Percentiles rank a stretch among this genome's conserved stretches.
These are phyloP conservation scores for Salvator merianae DNA, from an alignment of 2,113 vertebrate species.

Conservation along the genomic window DNA sequence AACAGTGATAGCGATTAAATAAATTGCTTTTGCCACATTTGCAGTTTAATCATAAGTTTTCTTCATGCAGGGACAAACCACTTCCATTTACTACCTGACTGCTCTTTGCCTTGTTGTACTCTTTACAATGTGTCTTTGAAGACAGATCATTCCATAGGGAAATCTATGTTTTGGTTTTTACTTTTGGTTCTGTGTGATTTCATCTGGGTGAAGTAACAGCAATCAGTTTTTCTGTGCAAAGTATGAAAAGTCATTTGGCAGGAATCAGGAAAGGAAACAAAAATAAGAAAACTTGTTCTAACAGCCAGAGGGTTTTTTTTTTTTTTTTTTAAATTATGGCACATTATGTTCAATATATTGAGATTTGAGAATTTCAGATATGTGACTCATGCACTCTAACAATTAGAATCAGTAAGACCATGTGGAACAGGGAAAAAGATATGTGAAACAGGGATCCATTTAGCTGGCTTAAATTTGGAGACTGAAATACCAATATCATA, in stretches of 20 bases:
- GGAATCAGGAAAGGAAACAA: neutral
- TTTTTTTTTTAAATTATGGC: too few species aligned
- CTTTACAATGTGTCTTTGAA: neutral
- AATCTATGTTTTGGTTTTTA: slow-evolving; percentile 10
- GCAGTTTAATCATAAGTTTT: neutral
- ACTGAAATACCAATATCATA: too few species aligned
- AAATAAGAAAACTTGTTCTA: neutral
- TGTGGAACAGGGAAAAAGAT: neutral
- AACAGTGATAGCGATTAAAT: neutral
- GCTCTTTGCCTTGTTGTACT: neutral
- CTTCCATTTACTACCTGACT: neutral
- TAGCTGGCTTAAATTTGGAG: too few species aligned
- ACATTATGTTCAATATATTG: neutral
- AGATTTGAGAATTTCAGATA: neutral
- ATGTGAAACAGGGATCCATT: neutral
- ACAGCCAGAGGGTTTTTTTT: neutral
- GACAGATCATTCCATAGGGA: neutral
- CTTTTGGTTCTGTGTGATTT: slow-evolving; percentile 16
- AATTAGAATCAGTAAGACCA: neutral
- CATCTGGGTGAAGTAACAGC: neutral
- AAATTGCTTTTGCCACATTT: neutral
- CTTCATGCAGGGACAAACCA: accelerated
- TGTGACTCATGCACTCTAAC: neutral
- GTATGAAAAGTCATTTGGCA: neutral
- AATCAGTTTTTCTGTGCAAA: neutral